Evolutionary conservation across 1,140 invertebrate species (phyloP).

Genomic region (Subanguina moxae): DNA sequence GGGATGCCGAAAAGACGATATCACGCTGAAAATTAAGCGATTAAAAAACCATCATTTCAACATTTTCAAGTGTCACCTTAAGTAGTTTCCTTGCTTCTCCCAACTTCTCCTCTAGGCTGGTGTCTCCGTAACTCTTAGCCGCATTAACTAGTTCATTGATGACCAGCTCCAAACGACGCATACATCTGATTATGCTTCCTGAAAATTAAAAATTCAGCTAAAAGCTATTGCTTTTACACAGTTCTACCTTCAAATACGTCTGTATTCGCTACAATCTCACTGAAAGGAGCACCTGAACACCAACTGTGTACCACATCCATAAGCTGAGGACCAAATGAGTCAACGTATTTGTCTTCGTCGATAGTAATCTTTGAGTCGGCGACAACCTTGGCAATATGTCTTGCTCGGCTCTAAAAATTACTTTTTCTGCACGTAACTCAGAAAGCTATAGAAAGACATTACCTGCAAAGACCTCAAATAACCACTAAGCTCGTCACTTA

Average conservation of each 20-base stretch:
- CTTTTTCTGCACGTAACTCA: no score
- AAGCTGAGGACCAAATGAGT: slow-evolving; percentile 84
- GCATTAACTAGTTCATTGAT: slow-evolving; percentile 89
- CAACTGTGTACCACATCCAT: slow-evolving; percentile 97
- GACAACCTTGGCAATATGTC: slow-evolving; percentile 80
- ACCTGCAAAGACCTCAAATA: slow-evolving; percentile 66
- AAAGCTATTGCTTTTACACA: neutral
- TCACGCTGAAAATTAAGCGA: slow-evolving; percentile 66
- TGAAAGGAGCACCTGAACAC: slow-evolving; percentile 88
- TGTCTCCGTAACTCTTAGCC: slow-evolving; percentile 69
- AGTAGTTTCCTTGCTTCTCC: slow-evolving; percentile 67
- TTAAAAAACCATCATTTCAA: no score
- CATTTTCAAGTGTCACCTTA: slow-evolving; percentile 65
- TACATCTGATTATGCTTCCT: slow-evolving; percentile 94
- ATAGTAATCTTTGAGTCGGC: slow-evolving; percentile 82
- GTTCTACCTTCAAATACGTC: slow-evolving; percentile 91
- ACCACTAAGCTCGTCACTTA: slow-evolving; percentile 77
- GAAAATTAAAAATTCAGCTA: slow-evolving; percentile 29
- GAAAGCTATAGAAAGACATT: slow-evolving; percentile 32
- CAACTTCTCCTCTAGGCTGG: slow-evolving; percentile 92
- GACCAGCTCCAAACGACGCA: slow-evolving; percentile 91
- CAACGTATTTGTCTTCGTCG: slow-evolving; percentile 84
- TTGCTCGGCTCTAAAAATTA: slow-evolving; percentile 64
- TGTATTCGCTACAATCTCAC: slow-evolving; percentile 89
- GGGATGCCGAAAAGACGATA: slow-evolving; percentile 95